Conservation (phyloP, 2,888 invertebrate species). For the Habrosyne pyritoides region DNA sequence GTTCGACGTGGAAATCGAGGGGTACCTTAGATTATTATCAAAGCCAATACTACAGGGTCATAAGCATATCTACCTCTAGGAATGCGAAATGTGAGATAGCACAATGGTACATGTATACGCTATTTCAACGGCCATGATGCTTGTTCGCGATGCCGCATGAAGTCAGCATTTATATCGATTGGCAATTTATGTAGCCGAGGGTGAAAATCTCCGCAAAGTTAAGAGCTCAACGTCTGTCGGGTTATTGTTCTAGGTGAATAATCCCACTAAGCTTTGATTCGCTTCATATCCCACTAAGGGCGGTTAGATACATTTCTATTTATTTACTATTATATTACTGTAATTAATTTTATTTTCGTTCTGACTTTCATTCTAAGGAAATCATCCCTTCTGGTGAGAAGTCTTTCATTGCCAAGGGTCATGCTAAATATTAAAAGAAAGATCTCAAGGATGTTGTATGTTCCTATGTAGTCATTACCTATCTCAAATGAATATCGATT, state of each 20-base stretch:
- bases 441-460: not conserved
- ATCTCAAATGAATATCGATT: not conserved
- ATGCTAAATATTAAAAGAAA: not conserved
- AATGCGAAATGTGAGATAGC: slow-evolving; percentile 18
- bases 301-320: not conserved
- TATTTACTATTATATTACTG: not conserved
- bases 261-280: not conserved
- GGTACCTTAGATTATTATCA: slow-evolving; percentile 52
- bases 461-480: not conserved
- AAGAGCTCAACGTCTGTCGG: slow-evolving; percentile 2
- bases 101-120: no score
- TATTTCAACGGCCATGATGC: not conserved
- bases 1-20: slow-evolving; percentile 72
- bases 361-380: no score
- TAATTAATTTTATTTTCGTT: no score
- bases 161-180: slow-evolving; percentile 1
- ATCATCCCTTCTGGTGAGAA: not conserved
- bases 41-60: slow-evolving; percentile 33
- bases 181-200: not conserved
- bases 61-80: slow-evolving; percentile 19
- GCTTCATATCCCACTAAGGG: not conserved
- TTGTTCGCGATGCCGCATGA: not conserved
- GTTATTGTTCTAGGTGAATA: slow-evolving; percentile 2
- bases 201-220: slow-evolving; percentile 2
- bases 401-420: slow-evolving; percentile 1